phyloP scores from a whole-genome alignment of 2,888 invertebrate species.

The Scelioninae gen. 1 region DNA sequence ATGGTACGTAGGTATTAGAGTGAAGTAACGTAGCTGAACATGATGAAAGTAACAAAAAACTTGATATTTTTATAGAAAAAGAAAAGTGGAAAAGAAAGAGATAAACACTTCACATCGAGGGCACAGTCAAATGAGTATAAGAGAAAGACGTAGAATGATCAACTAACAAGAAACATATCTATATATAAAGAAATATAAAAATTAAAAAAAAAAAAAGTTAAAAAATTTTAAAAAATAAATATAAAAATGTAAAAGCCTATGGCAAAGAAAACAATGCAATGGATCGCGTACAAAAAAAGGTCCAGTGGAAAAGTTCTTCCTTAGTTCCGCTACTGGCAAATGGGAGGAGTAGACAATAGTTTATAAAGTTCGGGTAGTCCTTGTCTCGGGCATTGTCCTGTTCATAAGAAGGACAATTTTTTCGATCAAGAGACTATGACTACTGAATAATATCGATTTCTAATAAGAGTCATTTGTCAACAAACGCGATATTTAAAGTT shows the following conservation, averaged over 20 bases:
- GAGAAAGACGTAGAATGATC: too few species aligned
- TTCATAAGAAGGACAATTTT: neutral
- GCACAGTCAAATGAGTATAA: too few species aligned
- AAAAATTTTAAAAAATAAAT: too few species aligned
- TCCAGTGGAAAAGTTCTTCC: neutral
- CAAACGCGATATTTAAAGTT: slow-evolving; percentile 2
- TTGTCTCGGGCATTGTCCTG: slow-evolving; percentile 31
- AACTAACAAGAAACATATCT: too few species aligned
- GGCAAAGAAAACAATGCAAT: neutral
- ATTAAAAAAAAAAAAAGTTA: too few species aligned
- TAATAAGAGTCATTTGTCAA: slow-evolving; percentile 46
- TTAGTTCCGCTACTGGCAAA: slow-evolving; percentile 18
- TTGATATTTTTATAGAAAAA: too few species aligned
- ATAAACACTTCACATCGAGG: too few species aligned
- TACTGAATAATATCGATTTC: slow-evolving; percentile 22
- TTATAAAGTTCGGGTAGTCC: slow-evolving; percentile 35
- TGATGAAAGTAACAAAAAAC: too few species aligned
- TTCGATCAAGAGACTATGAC: slow-evolving; percentile 16
- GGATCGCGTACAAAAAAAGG: neutral
- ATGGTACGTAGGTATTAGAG: too few species aligned
- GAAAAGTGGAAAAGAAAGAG: too few species aligned
- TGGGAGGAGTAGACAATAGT: slow-evolving; percentile 46
- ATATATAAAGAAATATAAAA: too few species aligned
- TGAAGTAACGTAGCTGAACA: too few species aligned
- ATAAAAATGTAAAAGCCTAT: neutral